Evolutionary conservation across 2,113 vertebrate species (phyloP), one percentile per base, ranked within the genome.

Genomic region (Polypterus bichir): DNA sequence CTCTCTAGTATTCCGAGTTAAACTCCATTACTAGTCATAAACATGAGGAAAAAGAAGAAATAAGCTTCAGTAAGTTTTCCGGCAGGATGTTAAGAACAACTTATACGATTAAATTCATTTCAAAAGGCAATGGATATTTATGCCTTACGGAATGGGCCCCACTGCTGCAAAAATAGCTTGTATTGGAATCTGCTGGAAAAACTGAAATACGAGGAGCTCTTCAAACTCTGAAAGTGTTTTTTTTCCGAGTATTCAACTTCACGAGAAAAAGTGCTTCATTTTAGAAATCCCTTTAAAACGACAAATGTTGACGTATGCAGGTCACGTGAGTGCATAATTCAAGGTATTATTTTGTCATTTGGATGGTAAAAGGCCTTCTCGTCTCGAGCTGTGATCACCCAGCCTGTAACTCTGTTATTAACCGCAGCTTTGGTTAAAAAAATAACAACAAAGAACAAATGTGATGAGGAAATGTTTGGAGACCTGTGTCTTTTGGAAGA

Each of bases 261-360:
- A 3, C 8, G 48, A 65, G 64, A 57, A 52, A 52, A 60, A 63
- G 44, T 2, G 3, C n/a, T 47, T 46, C 64, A 27, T 69, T 69
- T 46, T 46, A 68, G 59, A 72, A 65, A 66, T 75, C 67, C 61
- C 55, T 46, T 52, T 10, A 71, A 72, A 78, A 78, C 5, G 59
- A 64, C 54, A 63, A 67, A 72, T 57, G 64, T 70, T 81, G 81
- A 77, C 76, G 75, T 69, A 72, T 70, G 66, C 49, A 27, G 45
- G 69, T 77, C 78, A 79, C 74, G 76, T 79, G 79, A 72, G 62
- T 11, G 65, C 65, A 68, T 74, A 67, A 74, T 67, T 68, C 67
- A 60, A 51, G 68, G 65, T 45, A 68, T 75, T 73, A 71, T 79
- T 82, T 78, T 69, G 77, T 68, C 59, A 66, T 79, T 77, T 70